Evolutionary conservation across 2,113 vertebrate species (phyloP).

Genomic region (Melanerpes formicivorus): DNA sequence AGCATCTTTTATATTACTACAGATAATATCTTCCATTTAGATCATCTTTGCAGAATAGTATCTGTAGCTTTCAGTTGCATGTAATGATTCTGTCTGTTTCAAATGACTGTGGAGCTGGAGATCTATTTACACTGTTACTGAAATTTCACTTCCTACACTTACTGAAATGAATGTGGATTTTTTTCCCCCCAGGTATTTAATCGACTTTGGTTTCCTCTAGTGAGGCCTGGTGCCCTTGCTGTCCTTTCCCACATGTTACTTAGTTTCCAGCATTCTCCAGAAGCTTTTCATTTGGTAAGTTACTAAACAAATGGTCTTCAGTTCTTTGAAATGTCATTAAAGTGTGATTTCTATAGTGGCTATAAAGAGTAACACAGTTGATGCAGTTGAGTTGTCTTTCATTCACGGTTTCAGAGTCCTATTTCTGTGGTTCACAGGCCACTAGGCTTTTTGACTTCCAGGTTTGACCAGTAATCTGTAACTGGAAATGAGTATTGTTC

Average conservation of each 20-base stretch:
- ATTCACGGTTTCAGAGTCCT: neutral
- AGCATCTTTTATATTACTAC: neutral
- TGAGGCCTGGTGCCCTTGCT: constrained; percentile 92
- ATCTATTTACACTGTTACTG: neutral
- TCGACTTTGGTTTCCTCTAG: constrained; percentile 96
- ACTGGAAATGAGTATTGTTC: neutral
- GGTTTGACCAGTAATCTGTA: neutral
- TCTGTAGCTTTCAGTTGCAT: neutral
- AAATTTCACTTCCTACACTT: neutral
- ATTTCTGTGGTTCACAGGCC: neutral
- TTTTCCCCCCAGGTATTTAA: constrained; percentile 83
- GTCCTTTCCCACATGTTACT: constrained; percentile 98
- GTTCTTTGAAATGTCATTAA: neutral
- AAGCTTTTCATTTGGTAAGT: constrained; percentile 97
- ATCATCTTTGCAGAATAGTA: too few relatives aligned
- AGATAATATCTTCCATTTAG: neutral
- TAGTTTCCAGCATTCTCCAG: constrained; percentile 98
- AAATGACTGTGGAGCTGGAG: neutral
- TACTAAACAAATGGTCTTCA: neutral
- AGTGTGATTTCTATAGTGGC: neutral
- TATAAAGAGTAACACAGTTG: neutral
- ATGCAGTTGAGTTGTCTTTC: neutral
- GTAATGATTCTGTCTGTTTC: neutral
- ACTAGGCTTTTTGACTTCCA: neutral
- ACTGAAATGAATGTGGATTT: neutral